phyloP scores from a whole-genome alignment of 2,113 vertebrate species.

The Mugil cephalus region DNA sequence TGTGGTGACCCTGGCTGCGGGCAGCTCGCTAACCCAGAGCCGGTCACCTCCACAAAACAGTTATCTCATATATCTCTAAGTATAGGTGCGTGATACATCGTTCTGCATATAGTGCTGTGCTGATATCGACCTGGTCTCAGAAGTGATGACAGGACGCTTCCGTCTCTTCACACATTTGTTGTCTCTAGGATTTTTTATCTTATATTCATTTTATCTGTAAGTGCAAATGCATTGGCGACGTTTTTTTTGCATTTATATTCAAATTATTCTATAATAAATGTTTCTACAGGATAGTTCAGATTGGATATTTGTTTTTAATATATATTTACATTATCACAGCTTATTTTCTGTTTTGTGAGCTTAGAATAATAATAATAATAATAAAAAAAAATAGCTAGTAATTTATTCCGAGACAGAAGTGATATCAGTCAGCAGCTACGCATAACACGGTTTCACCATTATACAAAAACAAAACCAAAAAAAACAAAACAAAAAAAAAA shows the following conservation, averaged over 20 bases:
- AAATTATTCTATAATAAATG: slow-evolving; percentile 5
- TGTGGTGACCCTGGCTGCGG: slow-evolving; percentile 71
- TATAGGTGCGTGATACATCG: slow-evolving; percentile 74
- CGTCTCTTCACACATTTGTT: neutral
- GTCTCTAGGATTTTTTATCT: slow-evolving; percentile 15
- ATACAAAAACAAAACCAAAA: slow-evolving; percentile 71
- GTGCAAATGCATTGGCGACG: slow-evolving; percentile 47
- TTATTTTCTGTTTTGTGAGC: slow-evolving; percentile 49
- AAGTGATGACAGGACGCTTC: slow-evolving; percentile 12
- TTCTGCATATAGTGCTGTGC: slow-evolving; percentile 68
- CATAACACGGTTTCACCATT: slow-evolving; percentile 73
- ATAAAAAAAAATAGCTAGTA: neutral
- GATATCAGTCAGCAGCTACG: slow-evolving; percentile 69
- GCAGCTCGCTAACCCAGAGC: slow-evolving; percentile 57
- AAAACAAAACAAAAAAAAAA: slow-evolving; percentile 66
- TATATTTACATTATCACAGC: slow-evolving; percentile 64
- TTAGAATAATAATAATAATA: slow-evolving; percentile 18
- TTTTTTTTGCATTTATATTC: slow-evolving; percentile 32
- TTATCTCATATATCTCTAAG: slow-evolving; percentile 80
- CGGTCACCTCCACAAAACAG: slow-evolving; percentile 81
- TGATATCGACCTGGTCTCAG: slow-evolving; percentile 71
- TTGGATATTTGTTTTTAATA: slow-evolving; percentile 30
- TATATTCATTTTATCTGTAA: slow-evolving; percentile 41
- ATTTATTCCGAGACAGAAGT: slow-evolving; percentile 65
- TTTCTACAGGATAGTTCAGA: slow-evolving; percentile 28